phyloP scores from a whole-genome alignment of 2,888 invertebrate genomes.

The Alloscopus bannaensis region DNA sequence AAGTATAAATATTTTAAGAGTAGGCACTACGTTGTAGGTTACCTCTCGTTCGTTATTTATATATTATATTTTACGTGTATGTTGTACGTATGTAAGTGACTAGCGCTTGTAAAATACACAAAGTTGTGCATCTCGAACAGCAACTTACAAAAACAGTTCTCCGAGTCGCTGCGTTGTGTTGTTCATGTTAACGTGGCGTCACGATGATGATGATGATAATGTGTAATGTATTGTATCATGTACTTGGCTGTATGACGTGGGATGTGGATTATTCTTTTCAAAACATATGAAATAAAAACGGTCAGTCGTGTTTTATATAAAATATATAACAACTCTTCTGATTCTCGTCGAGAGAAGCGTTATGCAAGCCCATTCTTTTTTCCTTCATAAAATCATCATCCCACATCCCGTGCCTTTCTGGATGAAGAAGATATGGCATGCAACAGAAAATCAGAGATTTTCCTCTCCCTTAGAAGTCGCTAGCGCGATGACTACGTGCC shows the following conservation, averaged over 20 bases:
- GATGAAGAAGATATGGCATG: too few relatives aligned
- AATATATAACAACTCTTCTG: conserved; percentile 7
- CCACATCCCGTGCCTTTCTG: too few relatives aligned
- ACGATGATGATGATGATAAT: too few relatives aligned
- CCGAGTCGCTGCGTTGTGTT: conserved; percentile 41
- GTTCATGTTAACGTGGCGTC: conserved; percentile 46
- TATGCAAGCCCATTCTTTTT: too few relatives aligned
- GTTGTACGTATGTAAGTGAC: conserved; percentile 15
- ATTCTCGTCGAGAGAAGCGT: too few relatives aligned
- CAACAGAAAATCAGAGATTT: too few relatives aligned
- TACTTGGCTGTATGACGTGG: conserved; percentile 61
- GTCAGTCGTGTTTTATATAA: conserved; percentile 59
- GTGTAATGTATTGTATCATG: conserved; percentile 60
- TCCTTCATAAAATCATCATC: too few relatives aligned
- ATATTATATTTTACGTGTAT: conserved; percentile 49
- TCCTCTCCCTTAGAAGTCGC: too few relatives aligned
- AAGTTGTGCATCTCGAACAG: conserved; percentile 46
- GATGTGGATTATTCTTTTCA: conserved; percentile 61
- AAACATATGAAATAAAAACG: conserved; percentile 46
- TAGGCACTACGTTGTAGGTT: too few relatives aligned
- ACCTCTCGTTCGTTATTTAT: conserved; percentile 27
- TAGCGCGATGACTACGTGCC: too few relatives aligned
- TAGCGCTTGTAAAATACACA: conserved; percentile 52
- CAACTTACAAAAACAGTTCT: conserved; percentile 28
- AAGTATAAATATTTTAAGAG: too few relatives aligned